These are phyloP conservation scores for Leucoraja erinaceus DNA, from an alignment of 2,113 vertebrate genomes.

Conservation along the genomic window DNA sequence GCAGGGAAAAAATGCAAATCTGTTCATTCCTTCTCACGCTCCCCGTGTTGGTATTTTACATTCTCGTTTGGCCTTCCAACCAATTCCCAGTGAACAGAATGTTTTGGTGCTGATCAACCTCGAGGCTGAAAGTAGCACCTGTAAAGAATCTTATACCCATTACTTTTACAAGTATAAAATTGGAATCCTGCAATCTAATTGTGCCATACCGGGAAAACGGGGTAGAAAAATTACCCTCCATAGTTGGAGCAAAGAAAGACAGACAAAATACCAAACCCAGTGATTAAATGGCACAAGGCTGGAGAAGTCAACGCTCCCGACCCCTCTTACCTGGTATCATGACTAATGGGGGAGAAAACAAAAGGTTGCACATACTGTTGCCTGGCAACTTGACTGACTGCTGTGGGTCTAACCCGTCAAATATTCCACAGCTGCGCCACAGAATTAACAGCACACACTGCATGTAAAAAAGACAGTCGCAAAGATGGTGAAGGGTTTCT, in stretches of 20 bases:
- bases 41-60: not conserved
- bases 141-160: not conserved
- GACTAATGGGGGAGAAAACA: not conserved
- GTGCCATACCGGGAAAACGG: not conserved
- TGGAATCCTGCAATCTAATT: too few species aligned
- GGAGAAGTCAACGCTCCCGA: not conserved
- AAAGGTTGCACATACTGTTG: slow-evolving; percentile 14
- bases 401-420: not conserved
- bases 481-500: not conserved
- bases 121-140: not conserved
- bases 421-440: not conserved
- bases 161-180: not conserved
- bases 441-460: not conserved
- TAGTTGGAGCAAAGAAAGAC: too few species aligned
- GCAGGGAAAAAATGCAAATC: too few species aligned
- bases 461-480: not conserved
- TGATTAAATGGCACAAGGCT: not conserved
- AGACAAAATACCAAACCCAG: too few species aligned
- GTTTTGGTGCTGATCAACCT: not conserved
- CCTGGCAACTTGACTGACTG: slow-evolving; percentile 16
- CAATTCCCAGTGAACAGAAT: not conserved
- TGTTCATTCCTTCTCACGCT: not conserved
- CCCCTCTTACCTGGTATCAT: not conserved
- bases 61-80: not conserved
- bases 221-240: too few species aligned